Base-by-base conservation (phyloP, 2,113 vertebrate genomes). In the human region DNA sequence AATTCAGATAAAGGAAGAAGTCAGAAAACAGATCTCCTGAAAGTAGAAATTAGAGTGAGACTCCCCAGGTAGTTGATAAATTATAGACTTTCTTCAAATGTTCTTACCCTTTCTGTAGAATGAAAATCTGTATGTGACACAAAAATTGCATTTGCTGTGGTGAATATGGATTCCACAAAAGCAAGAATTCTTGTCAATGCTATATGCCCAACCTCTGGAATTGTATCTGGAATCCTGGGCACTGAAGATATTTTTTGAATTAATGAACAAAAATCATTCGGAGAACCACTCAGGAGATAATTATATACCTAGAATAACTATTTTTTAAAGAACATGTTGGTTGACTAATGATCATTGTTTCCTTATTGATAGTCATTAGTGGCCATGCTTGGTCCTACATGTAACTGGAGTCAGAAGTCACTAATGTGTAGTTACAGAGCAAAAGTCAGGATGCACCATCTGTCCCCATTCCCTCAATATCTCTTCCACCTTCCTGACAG, bases 261-360 rank as follows among this genome's bases (percentile, higher is more conserved):
- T 94, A 89, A 86, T 82, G 40, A 96, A 81, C 20, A 81, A 86
- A 73, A 94, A 52, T 38, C 14, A 96, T 61, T 86, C 40, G 55
- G 14, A 90, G 55, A n/a, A 85, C 2, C 13, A 85, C 57, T 92
- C 14, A 35, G 66, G 17, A 48, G 2, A 45, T 17, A 61, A 13
- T 52, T 55, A 27, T 43, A 48, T 35, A 64, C 3, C 23, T 70
- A 61, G n/a, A 5, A 87, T 64, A 32, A 66, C 40, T 68, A 64
- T 2, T 40, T 78, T 8, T 83, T 43, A 11, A 48, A 72, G 16
- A 72, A 76, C 3, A 73, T 45, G 25, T 48, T 48, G 59, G 9
- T 64, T 96, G 61, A 55, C 17, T 81, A 35, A 66, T 83, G 68
- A 55, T 70, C 20, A 30, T 30, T 43, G 7, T 0, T 27, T 78